Evolutionary conservation across 1,140 invertebrate genomes (phyloP).

Genomic region (Drosophila insularis): DNA sequence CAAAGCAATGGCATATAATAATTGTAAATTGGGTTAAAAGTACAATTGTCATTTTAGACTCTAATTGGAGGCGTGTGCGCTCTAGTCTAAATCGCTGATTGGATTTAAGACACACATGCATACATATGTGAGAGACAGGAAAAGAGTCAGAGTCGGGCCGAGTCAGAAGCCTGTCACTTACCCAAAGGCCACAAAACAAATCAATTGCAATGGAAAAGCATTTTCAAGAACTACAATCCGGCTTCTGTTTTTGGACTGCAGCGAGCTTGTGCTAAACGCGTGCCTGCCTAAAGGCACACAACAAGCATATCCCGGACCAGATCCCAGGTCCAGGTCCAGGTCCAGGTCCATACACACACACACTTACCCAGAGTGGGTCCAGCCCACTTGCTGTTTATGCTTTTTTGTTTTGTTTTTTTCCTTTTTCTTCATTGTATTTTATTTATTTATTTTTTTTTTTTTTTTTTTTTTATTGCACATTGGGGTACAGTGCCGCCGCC

Average conservation of each 20-base stretch:
- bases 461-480: too few relatives aligned
- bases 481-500: constrained; percentile 72
- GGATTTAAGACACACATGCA: constrained; percentile 36
- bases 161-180: constrained; percentile 63
- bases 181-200: constrained; percentile 72
- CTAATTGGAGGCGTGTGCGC: constrained; percentile 78
- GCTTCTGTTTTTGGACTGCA: constrained; percentile 61
- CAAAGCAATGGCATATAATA: constrained; percentile 37
- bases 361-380: background rate
- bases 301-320: background rate
- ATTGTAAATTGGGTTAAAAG: constrained; percentile 76
- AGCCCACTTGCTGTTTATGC: constrained; percentile 36
- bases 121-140: background rate
- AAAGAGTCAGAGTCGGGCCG: background rate
- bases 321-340: constrained; percentile 14
- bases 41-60: constrained; percentile 77
- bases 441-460: background rate
- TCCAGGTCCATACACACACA: background rate
- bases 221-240: constrained; percentile 2
- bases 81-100: constrained; percentile 64
- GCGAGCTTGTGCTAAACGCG: constrained; percentile 50
- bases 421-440: constrained; percentile 1
- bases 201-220: constrained; percentile 55
- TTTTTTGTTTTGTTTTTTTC: too few relatives aligned
- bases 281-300: constrained; percentile 49